Conservation (phyloP, 2,113 vertebrate species). For the Oncorhynchus masou region DNA sequence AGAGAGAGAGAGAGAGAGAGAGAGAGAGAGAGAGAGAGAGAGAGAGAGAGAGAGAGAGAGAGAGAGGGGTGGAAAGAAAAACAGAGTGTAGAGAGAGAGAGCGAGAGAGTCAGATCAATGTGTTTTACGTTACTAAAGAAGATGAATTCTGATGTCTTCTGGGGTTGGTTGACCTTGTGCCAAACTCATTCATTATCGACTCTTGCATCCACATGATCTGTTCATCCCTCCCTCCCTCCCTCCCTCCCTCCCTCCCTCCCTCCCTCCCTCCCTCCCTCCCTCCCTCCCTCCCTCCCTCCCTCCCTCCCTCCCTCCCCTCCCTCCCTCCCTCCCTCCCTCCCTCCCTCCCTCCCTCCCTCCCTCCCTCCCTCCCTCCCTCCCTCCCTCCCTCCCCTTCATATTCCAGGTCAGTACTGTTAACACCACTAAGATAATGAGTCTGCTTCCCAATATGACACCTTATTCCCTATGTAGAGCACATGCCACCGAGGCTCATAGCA, state of each 20-base stretch:
- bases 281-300: no score
- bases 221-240: background rate
- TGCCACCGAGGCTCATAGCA: no score
- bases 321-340: no score
- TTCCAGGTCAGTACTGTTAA: background rate
- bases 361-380: no score
- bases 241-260: background rate
- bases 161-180: background rate
- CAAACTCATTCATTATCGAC: background rate
- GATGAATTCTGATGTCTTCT: background rate
- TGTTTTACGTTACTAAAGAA: background rate
- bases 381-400: background rate
- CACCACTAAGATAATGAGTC: background rate
- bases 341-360: no score
- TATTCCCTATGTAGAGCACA: no score
- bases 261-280: background rate
- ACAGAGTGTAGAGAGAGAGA: no score
- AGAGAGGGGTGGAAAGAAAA: background rate
- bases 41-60: no score
- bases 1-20: no score
- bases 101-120: background rate
- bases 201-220: background rate
- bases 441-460: no score
- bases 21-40: constrained; percentile 15
- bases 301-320: no score